phyloP scores from a whole-genome alignment of 2,888 invertebrate genomes.

The Allygus modestus region DNA sequence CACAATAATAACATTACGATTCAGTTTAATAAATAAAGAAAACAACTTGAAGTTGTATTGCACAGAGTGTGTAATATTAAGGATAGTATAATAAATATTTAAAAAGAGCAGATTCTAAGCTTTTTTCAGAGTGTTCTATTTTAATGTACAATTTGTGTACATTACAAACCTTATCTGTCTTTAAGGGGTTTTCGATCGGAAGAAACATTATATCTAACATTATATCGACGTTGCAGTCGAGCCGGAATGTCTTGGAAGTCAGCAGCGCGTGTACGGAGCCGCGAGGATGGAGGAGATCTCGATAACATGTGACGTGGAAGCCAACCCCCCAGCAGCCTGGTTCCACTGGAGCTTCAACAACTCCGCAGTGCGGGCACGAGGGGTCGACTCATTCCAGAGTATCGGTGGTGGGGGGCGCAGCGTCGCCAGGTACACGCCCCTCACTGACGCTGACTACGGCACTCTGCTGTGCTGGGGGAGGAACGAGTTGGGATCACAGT shows the following conservation, averaged over 20 bases:
- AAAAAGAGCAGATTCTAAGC: too few species aligned
- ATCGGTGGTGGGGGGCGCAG: slow-evolving; percentile 81
- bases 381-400: slow-evolving; percentile 79
- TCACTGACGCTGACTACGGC: slow-evolving; percentile 85
- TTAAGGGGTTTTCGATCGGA: too few species aligned
- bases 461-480: slow-evolving; percentile 85
- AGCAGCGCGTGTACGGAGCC: slow-evolving; percentile 84
- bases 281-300: slow-evolving; percentile 83
- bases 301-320: slow-evolving; percentile 84
- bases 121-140: too few species aligned
- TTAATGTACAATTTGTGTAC: too few species aligned
- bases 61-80: too few species aligned
- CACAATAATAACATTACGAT: too few species aligned
- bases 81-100: too few species aligned
- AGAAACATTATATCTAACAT: too few species aligned
- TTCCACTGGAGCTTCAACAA: slow-evolving; percentile 89
- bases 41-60: too few species aligned
- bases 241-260: slow-evolving; percentile 84
- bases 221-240: slow-evolving; percentile 67
- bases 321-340: slow-evolving; percentile 84
- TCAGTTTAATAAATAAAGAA: too few species aligned
- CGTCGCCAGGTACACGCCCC: slow-evolving; percentile 83
- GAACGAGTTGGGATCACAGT: slow-evolving; percentile 85
- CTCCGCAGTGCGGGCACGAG: slow-evolving; percentile 83
- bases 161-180: too few species aligned